Evolutionary conservation across 2,113 vertebrate genomes (phyloP).

Genomic region (Elephas maximus): DNA sequence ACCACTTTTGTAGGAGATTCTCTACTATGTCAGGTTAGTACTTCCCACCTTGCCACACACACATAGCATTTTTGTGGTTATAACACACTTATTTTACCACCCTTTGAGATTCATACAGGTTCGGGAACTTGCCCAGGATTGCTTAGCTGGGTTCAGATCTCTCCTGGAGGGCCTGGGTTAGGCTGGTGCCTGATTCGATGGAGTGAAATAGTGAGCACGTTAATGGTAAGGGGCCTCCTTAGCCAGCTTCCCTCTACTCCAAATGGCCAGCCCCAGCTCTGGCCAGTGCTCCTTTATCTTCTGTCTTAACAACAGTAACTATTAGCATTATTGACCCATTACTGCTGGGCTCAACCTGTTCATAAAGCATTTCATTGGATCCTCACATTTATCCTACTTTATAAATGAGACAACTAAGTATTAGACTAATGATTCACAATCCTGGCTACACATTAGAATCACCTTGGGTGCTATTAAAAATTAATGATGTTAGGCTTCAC

Average conservation of each 20-base stretch:
- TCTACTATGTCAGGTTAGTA: background rate
- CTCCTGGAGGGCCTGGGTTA: background rate
- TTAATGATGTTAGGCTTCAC: background rate
- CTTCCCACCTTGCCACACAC: background rate
- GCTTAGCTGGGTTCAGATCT: background rate
- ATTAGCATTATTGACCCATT: background rate
- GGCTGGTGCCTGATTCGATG: background rate
- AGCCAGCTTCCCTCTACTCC: background rate
- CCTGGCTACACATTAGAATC: background rate
- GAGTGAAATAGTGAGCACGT: background rate
- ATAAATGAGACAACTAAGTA: background rate
- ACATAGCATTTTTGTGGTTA: background rate
- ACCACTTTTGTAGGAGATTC: background rate
- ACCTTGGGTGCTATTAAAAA: slow-evolving; percentile 23
- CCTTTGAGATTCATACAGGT: background rate
- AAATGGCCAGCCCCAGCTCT: background rate
- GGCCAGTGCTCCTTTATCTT: background rate
- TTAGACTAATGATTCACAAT: background rate
- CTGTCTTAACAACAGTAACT: background rate
- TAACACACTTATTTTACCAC: background rate
- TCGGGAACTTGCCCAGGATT: background rate
- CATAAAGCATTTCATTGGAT: background rate
- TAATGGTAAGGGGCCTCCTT: background rate
- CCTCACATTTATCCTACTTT: background rate
- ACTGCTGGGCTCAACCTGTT: background rate